phyloP scores from a whole-genome alignment of 2,797 vertebrate species.

The Lepilemur septentrionalis region DNA sequence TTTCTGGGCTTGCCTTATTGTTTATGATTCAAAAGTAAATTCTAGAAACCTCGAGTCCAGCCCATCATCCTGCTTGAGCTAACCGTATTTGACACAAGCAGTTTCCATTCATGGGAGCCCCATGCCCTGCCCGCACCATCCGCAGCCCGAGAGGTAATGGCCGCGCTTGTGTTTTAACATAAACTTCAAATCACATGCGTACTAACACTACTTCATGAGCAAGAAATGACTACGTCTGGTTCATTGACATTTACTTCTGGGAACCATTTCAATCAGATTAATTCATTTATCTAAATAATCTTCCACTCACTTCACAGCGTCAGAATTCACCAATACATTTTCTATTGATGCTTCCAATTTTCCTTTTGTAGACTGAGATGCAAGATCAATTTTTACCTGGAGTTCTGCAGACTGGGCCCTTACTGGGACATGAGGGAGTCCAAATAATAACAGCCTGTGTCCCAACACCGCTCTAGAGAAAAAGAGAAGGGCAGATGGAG shows the following conservation, averaged over 20 bases:
- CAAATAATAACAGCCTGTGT: neutral
- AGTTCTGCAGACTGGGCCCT: neutral
- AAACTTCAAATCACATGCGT: slow-evolving; percentile 64
- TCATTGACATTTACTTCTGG: slow-evolving; percentile 80
- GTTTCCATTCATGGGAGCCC: slow-evolving; percentile 70
- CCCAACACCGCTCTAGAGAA: neutral
- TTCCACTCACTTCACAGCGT: slow-evolving; percentile 71
- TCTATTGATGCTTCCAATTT: slow-evolving; percentile 46
- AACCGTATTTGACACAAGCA: slow-evolving; percentile 81
- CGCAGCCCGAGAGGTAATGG: slow-evolving; percentile 74
- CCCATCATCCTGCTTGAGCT: slow-evolving; percentile 79
- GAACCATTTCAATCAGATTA: slow-evolving; percentile 72
- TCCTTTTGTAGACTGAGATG: neutral
- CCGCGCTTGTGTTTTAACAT: slow-evolving; percentile 71
- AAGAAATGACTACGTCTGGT: slow-evolving; percentile 75
- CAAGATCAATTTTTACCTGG: slow-evolving; percentile 14
- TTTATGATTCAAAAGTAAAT: slow-evolving; percentile 81
- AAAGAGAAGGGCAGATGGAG: neutral
- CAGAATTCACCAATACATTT: slow-evolving; percentile 69
- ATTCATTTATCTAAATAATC: slow-evolving; percentile 78
- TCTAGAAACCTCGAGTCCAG: slow-evolving; percentile 74
- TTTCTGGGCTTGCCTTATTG: slow-evolving; percentile 82
- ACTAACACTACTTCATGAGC: slow-evolving; percentile 73
- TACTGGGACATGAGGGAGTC: neutral
- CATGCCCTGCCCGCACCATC: slow-evolving; percentile 66